phyloP scores from a whole-genome alignment of 2,797 vertebrate genomes.

The Helicolenus hilgendorfi region DNA sequence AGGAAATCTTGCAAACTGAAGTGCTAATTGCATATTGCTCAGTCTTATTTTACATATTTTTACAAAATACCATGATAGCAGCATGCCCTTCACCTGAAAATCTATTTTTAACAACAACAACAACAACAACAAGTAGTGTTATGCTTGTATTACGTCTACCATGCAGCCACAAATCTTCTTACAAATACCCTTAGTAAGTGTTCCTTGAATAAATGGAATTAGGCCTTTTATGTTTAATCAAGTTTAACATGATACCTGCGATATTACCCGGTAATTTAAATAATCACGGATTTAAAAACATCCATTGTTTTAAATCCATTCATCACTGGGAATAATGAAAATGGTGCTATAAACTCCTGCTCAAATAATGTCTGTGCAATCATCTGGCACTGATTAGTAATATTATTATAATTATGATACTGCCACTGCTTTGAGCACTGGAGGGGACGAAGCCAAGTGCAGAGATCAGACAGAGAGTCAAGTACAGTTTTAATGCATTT shows the following conservation, averaged over 20 bases:
- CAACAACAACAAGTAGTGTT: no score
- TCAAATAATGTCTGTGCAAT: conserved; percentile 17
- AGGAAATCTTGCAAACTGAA: conserved; percentile 6
- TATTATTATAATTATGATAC: conserved; percentile 12
- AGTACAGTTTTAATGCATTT: conserved; percentile 4
- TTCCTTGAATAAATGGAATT: background rate
- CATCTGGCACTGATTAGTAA: conserved; percentile 16
- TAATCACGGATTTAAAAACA: background rate
- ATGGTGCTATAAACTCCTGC: background rate
- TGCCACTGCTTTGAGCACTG: background rate
- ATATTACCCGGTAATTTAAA: background rate
- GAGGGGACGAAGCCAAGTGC: background rate
- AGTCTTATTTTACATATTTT: conserved; percentile 1
- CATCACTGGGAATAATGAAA: background rate
- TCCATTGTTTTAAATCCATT: background rate
- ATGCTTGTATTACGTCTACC: background rate
- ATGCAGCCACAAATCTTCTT: background rate
- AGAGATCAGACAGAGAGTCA: conserved; percentile 12
- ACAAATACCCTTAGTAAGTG: background rate
- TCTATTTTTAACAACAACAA: background rate
- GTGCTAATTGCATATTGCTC: background rate
- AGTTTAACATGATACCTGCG: background rate
- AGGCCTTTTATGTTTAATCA: background rate
- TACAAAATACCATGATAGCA: background rate
- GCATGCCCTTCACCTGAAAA: background rate